A percentile compares a stretch with the other conserved stretches of the same genome.
phyloP scores from a whole-genome alignment of 2,797 vertebrate species.

The Enteromius treurensis region DNA sequence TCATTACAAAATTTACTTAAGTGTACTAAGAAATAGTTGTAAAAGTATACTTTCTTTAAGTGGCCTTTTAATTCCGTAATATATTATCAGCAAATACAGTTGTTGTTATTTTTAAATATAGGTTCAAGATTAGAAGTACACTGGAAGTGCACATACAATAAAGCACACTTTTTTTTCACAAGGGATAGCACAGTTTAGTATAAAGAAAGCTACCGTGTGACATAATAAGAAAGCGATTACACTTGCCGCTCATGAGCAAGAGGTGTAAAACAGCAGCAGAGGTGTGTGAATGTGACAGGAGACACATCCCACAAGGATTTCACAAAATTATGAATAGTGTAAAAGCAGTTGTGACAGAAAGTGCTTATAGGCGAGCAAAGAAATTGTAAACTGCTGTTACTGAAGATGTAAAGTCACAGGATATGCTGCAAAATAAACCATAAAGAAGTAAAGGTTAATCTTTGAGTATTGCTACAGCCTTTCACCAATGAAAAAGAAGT shows the following conservation, averaged over 20 bases:
- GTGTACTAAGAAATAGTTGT: neutral
- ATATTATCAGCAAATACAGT: neutral
- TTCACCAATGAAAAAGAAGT: neutral
- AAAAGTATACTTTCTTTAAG: neutral
- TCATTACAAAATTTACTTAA: neutral
- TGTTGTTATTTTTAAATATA: neutral
- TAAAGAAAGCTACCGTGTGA: neutral
- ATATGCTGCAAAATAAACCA: conserved; percentile 21
- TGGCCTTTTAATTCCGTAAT: neutral
- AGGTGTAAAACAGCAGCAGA: neutral
- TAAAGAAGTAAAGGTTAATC: neutral
- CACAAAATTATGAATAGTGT: neutral
- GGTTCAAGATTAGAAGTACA: neutral
- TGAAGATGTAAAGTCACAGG: conserved; percentile 25
- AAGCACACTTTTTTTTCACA: conserved; percentile 6
- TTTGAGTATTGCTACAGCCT: conserved; percentile 14
- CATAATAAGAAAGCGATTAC: neutral
- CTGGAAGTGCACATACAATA: neutral
- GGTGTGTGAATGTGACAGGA: conserved; percentile 19
- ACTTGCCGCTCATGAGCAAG: neutral
- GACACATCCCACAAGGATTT: neutral
- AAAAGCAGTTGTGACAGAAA: neutral
- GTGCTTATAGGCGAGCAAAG: neutral
- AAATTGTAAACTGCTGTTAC: conserved; percentile 18
- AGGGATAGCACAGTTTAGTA: neutral